These are phyloP conservation scores for Poecilia picta DNA, from an alignment of 2,797 vertebrate species.

Conservation along the genomic window DNA sequence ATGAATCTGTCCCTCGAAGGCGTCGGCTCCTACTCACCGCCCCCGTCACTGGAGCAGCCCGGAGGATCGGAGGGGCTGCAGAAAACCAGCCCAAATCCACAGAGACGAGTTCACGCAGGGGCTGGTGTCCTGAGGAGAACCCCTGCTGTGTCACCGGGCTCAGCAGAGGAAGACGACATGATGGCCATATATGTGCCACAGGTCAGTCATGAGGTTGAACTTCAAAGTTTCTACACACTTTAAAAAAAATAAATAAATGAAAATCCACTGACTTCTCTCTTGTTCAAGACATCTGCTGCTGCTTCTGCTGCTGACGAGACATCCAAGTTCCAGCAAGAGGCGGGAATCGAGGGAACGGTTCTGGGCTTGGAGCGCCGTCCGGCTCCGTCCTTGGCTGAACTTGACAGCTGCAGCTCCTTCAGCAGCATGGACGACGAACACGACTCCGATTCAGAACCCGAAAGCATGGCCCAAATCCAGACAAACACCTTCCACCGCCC, in stretches of 20 bases:
- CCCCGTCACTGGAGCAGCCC: constrained; percentile 56
- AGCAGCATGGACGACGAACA: constrained; percentile 88
- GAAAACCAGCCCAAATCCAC: constrained; percentile 51
- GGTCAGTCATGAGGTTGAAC: constrained; percentile 33
- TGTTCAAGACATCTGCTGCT: constrained; percentile 45
- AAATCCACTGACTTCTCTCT: background rate
- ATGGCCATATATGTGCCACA: constrained; percentile 65
- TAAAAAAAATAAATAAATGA: background rate
- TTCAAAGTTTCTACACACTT: background rate
- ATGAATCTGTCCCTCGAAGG: constrained; percentile 86
- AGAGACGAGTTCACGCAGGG: constrained; percentile 70
- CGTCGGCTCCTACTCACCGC: constrained; percentile 74
- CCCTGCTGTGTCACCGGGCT: constrained; percentile 77
- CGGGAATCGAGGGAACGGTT: constrained; percentile 67
- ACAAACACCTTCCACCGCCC: constrained; percentile 55
- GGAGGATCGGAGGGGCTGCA: constrained; percentile 58
- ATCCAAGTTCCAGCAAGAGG: constrained; percentile 30
- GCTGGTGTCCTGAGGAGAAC: constrained; percentile 78
- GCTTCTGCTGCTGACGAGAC: constrained; percentile 31
- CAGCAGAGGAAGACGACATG: constrained; percentile 81
- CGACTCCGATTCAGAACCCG: constrained; percentile 60
- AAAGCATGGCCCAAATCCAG: constrained; percentile 47
- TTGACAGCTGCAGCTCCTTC: constrained; percentile 89
- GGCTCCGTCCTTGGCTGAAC: constrained; percentile 85
- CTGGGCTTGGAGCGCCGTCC: constrained; percentile 73